A percentile compares a stretch with the other conserved stretches of the same genome.
Conservation (phyloP, 2,888 invertebrate genomes). For the Zaprionus lineosus region DNA sequence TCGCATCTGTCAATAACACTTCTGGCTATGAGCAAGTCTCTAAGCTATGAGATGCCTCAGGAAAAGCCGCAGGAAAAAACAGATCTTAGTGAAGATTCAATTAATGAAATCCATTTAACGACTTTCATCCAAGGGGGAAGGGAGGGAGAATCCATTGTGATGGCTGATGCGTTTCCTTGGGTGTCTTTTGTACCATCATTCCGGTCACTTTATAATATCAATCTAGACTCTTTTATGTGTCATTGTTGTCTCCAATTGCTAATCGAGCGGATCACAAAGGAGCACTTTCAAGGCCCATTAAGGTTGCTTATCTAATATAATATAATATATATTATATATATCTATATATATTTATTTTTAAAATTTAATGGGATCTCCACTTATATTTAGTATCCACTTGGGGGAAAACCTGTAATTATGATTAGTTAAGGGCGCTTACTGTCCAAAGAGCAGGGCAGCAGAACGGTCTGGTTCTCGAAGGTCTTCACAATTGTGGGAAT, state of each 20-base stretch:
- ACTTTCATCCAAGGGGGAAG: no score
- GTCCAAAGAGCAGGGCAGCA: slow-evolving; percentile 90
- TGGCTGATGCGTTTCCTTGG: slow-evolving; percentile 37
- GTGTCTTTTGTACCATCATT: slow-evolving; percentile 58
- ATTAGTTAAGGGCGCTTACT: slow-evolving; percentile 84
- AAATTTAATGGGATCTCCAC: no score
- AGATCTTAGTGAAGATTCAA: slow-evolving; percentile 30
- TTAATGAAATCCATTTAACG: slow-evolving; percentile 61
- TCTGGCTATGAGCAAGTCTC: no score
- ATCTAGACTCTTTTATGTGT: slow-evolving; percentile 41
- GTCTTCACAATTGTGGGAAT: slow-evolving; percentile 89
- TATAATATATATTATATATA: no score
- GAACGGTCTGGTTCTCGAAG: slow-evolving; percentile 89
- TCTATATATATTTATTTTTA: no score
- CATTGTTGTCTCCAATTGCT: slow-evolving; percentile 60
- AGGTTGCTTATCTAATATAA: slow-evolving; percentile 13
- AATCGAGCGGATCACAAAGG: slow-evolving; percentile 19
- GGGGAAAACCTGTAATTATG: no score
- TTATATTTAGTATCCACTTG: no score
- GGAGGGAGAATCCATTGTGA: slow-evolving; percentile 49
- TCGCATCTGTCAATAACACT: slow-evolving; percentile 52
- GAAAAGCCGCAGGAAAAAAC: no score
- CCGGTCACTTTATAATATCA: slow-evolving; percentile 25
- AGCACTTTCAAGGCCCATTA: slow-evolving; percentile 45
- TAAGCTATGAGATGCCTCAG: no score